Percentiles rank a stretch among this genome's conserved stretches.
Conservation (phyloP, 2,113 vertebrate species). For the Otis tarda region DNA sequence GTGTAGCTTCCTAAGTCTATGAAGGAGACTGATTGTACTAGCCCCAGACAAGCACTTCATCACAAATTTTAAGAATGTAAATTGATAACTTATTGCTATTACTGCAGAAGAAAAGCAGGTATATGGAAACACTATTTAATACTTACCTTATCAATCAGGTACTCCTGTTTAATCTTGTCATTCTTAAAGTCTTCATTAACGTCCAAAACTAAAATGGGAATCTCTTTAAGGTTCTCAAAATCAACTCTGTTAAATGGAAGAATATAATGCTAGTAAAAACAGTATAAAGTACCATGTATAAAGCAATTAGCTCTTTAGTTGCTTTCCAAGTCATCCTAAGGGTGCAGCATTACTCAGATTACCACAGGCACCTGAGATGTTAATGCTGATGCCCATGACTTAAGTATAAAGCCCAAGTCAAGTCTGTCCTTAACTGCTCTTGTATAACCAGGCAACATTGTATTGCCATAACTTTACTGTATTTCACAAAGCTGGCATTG, state of each 20-base stretch:
- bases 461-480: background rate
- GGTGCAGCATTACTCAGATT: background rate
- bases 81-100: background rate
- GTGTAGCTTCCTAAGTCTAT: background rate
- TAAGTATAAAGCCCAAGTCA: background rate
- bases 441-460: background rate
- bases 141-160: slow-evolving; percentile 75
- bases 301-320: background rate
- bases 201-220: slow-evolving; percentile 81
- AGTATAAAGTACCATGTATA: background rate
- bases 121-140: background rate
- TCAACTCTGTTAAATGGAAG: slow-evolving; percentile 72
- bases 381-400: background rate
- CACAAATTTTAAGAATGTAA: background rate
- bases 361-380: fast-evolving
- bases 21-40: background rate
- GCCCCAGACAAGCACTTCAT: background rate
- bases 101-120: background rate
- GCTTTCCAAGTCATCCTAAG: background rate
- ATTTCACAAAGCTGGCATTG: background rate
- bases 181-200: slow-evolving; percentile 85
- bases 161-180: slow-evolving; percentile 81
- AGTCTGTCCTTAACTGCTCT: background rate
- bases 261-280: background rate
- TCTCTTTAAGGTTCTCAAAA: slow-evolving; percentile 79